Evolutionary conservation across 1,140 invertebrate species (phyloP).

Genomic region (Lethrus apterus): DNA sequence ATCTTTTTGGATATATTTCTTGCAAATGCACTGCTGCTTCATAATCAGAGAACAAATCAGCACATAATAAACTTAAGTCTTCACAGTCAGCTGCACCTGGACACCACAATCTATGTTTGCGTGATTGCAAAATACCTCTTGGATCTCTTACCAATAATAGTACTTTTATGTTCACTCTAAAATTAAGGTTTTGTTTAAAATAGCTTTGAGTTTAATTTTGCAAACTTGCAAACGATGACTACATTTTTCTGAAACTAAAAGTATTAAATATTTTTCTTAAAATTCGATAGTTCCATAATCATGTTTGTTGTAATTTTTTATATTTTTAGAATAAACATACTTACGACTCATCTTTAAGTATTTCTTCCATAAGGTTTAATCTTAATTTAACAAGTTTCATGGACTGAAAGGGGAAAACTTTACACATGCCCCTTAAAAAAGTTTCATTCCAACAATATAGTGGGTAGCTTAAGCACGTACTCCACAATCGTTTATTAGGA

Average conservation of each 20-base stretch:
- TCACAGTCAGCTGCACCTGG: conserved; percentile 74
- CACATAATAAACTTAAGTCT: conserved; percentile 65
- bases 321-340: too few species aligned
- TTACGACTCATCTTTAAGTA: conserved; percentile 44
- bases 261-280: too few species aligned
- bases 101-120: conserved; percentile 79
- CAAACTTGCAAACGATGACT: too few species aligned
- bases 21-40: conserved; percentile 61
- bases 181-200: too few species aligned
- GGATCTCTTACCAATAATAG: conserved; percentile 77
- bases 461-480: conserved; percentile 63
- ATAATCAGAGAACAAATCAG: conserved; percentile 76
- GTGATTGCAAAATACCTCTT: conserved; percentile 75
- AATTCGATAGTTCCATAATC: too few species aligned
- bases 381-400: conserved; percentile 78
- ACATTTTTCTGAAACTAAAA: too few species aligned
- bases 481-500: conserved; percentile 76
- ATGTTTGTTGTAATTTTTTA: too few species aligned
- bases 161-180: conserved; percentile 66
- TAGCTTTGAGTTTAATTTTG: too few species aligned
- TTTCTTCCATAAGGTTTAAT: conserved; percentile 58
- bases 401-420: conserved; percentile 77
- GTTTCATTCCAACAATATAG: conserved; percentile 67
- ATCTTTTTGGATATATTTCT: conserved; percentile 59
- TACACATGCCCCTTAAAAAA: conserved; percentile 71